Conservation (phyloP, 2,797 vertebrate species). For the Avahi laniger region DNA sequence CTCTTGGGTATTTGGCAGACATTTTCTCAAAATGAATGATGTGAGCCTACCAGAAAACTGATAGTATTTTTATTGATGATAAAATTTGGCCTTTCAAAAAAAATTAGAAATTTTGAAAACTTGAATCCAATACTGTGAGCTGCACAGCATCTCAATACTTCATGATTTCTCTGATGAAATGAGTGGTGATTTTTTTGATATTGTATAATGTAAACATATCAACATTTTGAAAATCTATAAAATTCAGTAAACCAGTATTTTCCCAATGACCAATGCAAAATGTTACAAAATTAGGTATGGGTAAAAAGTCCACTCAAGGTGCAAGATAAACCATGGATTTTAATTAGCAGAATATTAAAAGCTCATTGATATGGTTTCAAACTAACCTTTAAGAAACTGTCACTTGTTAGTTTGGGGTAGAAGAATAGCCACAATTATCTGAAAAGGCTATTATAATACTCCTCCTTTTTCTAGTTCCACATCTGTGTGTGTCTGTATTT, state of each 20-base stretch:
- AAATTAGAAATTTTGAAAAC: constrained; percentile 11
- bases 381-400: background rate
- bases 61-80: background rate
- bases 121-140: background rate
- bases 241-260: background rate
- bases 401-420: background rate
- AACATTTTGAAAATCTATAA: background rate
- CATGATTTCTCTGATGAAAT: background rate
- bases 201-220: background rate
- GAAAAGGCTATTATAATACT: background rate
- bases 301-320: background rate
- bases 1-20: background rate
- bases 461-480: background rate
- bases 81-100: background rate
- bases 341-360: background rate
- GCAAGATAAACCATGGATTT: background rate
- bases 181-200: background rate
- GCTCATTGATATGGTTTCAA: background rate
- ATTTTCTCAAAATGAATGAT: background rate
- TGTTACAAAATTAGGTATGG: background rate
- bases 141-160: background rate
- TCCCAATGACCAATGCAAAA: background rate
- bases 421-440: background rate
- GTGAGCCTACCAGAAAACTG: background rate
- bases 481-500: background rate